These are phyloP conservation scores for Sebastes minor DNA, from an alignment of 2,797 vertebrate species.

Conservation along the genomic window DNA sequence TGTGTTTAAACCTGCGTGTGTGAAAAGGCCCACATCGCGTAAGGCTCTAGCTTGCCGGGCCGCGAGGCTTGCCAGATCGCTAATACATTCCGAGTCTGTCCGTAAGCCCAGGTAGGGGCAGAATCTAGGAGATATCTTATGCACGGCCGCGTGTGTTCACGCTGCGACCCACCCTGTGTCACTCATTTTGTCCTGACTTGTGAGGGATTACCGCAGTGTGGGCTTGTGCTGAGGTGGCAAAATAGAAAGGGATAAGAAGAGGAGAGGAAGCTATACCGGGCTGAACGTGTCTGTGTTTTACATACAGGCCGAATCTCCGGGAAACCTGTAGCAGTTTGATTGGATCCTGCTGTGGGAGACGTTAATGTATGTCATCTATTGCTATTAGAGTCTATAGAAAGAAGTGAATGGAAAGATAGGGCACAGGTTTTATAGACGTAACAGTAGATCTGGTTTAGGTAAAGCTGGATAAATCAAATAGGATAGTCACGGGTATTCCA, in stretches of 20 bases:
- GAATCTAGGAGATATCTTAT: slow-evolving; percentile 63
- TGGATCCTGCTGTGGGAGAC: slow-evolving; percentile 29
- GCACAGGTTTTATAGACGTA: slow-evolving; percentile 26
- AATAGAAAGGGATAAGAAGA: slow-evolving; percentile 66
- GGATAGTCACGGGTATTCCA: slow-evolving; percentile 45
- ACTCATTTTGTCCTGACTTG: slow-evolving; percentile 77
- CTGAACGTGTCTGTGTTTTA: slow-evolving; percentile 61
- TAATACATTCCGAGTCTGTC: slow-evolving; percentile 54
- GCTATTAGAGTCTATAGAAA: slow-evolving; percentile 25
- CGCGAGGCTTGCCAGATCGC: slow-evolving; percentile 27
- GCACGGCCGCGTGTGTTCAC: slow-evolving; percentile 51
- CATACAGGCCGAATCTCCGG: slow-evolving; percentile 49
- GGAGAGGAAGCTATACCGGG: slow-evolving; percentile 51
- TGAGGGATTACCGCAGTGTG: slow-evolving; percentile 76
- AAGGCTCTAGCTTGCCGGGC: slow-evolving; percentile 21
- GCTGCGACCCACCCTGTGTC: slow-evolving; percentile 71
- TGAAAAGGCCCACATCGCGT: slow-evolving; percentile 30
- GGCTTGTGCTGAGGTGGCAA: slow-evolving; percentile 76
- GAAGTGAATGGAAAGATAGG: slow-evolving; percentile 19
- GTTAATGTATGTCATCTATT: slow-evolving; percentile 43
- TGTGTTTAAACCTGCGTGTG: slow-evolving; percentile 64
- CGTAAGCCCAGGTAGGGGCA: slow-evolving; percentile 58
- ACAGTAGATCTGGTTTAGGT: slow-evolving; percentile 43
- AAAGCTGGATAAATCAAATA: slow-evolving; percentile 57
- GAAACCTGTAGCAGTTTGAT: slow-evolving; percentile 54